Percentiles rank a stretch among this genome's conserved stretches.
Conservation (phyloP, 2,797 vertebrate genomes). For the Poliocrania exsul region DNA sequence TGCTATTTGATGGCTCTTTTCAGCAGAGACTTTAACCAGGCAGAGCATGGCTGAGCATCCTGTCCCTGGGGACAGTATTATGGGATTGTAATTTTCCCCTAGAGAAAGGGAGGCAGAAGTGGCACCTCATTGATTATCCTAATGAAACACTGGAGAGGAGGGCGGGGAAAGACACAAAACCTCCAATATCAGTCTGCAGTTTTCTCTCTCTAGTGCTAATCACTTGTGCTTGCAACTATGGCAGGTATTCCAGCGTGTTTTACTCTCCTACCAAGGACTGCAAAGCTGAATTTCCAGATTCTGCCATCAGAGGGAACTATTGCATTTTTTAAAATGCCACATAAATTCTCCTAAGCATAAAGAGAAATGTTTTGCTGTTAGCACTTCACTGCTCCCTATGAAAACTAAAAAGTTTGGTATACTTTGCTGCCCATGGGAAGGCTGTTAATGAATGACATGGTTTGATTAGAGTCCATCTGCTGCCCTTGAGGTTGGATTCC, state of each 20-base stretch:
- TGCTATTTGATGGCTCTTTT: not conserved
- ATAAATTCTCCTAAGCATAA: not conserved
- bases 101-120: not conserved
- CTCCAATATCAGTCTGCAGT: not conserved
- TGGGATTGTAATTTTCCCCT: not conserved
- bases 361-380: not conserved
- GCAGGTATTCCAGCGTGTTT: not conserved
- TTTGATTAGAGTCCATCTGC: not conserved
- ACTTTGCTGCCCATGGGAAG: not conserved
- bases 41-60: constrained; percentile 10
- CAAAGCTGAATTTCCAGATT: not conserved
- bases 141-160: not conserved
- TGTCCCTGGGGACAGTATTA: not conserved
- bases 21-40: not conserved
- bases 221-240: not conserved
- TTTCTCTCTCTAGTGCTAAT: not conserved
- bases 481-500: not conserved
- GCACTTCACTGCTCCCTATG: not conserved
- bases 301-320: constrained; percentile 68
- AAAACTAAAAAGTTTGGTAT: not conserved
- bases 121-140: not conserved
- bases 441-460: not conserved
- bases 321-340: not conserved
- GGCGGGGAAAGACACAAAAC: not conserved
- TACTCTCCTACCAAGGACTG: not conserved